phyloP scores from a whole-genome alignment of 2,888 invertebrate species.

The Megastigmus dorsalis region DNA sequence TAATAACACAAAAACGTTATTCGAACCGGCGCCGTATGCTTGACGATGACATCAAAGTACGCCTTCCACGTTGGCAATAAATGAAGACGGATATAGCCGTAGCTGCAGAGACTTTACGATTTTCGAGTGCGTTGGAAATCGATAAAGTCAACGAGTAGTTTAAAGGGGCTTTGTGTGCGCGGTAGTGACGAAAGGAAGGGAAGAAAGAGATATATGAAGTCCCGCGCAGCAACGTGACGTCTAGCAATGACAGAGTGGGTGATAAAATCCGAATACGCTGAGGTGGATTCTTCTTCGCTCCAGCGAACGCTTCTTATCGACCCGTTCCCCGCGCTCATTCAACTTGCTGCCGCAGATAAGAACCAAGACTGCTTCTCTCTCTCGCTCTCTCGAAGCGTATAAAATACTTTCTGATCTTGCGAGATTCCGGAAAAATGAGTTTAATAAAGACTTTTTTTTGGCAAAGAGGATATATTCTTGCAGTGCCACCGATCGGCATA shows the following conservation, averaged over 20 bases:
- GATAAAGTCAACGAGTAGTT: neutral
- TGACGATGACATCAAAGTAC: too few species aligned
- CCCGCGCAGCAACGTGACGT: neutral
- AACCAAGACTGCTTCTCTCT: neutral
- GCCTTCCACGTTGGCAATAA: too few species aligned
- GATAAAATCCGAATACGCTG: conserved; percentile 37
- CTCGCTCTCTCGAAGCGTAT: too few species aligned
- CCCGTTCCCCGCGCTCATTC: conserved; percentile 12
- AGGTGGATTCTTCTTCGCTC: conserved; percentile 17
- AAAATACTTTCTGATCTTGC: neutral
- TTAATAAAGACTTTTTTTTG: neutral
- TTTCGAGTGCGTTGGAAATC: too few species aligned
- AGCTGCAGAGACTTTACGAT: too few species aligned
- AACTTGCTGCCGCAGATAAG: conserved; percentile 7
- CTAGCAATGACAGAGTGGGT: conserved; percentile 26
- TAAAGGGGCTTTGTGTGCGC: neutral
- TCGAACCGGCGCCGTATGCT: too few species aligned
- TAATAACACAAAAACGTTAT: too few species aligned
- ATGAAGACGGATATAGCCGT: too few species aligned
- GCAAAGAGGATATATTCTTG: too few species aligned
- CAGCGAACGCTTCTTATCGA: conserved; percentile 21
- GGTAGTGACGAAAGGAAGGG: neutral
- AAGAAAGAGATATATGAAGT: conserved; percentile 9
- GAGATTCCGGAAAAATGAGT: neutral
- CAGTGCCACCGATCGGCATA: too few species aligned